Evolutionary conservation across 2,113 vertebrate genomes (phyloP).

Genomic region (Syrrhaptes paradoxus): DNA sequence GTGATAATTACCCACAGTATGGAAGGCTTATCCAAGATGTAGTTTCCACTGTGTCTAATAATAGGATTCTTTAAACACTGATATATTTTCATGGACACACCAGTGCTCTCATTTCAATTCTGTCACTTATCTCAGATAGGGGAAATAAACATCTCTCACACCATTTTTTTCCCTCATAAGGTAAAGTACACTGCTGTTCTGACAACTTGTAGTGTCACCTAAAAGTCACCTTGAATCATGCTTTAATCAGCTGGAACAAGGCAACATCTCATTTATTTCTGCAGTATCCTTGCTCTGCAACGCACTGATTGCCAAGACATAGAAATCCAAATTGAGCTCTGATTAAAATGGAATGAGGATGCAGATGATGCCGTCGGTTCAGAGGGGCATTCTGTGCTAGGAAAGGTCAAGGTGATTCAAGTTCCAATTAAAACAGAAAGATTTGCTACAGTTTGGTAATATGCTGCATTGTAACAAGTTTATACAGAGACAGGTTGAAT

Average conservation of each 20-base stretch:
- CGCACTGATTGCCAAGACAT: slow-evolving; percentile 51
- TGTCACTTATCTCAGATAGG: slow-evolving; percentile 62
- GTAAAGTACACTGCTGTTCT: slow-evolving; percentile 47
- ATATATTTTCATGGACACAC: slow-evolving; percentile 70
- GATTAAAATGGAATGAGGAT: slow-evolving; percentile 72
- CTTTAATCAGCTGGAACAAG: slow-evolving; percentile 72
- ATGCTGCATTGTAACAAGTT: neutral
- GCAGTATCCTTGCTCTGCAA: slow-evolving; percentile 45
- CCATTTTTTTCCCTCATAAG: slow-evolving; percentile 4
- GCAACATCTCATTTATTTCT: slow-evolving; percentile 78
- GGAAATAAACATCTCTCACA: slow-evolving; percentile 68
- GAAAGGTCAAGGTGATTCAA: slow-evolving; percentile 68
- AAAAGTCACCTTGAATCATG: slow-evolving; percentile 77
- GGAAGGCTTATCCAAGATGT: slow-evolving; percentile 69
- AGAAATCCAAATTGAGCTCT: slow-evolving; percentile 70
- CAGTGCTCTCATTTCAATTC: slow-evolving; percentile 63
- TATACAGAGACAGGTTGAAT: neutral
- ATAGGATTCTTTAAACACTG: slow-evolving; percentile 75
- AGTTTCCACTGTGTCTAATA: slow-evolving; percentile 76
- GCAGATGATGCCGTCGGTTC: slow-evolving; percentile 45
- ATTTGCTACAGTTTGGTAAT: neutral
- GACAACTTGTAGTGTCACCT: slow-evolving; percentile 63
- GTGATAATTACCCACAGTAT: slow-evolving; percentile 80
- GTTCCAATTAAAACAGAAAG: slow-evolving; percentile 32
- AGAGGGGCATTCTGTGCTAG: slow-evolving; percentile 14